Conservation (phyloP, 2,888 invertebrate species). For the Nomada ruficornis region DNA sequence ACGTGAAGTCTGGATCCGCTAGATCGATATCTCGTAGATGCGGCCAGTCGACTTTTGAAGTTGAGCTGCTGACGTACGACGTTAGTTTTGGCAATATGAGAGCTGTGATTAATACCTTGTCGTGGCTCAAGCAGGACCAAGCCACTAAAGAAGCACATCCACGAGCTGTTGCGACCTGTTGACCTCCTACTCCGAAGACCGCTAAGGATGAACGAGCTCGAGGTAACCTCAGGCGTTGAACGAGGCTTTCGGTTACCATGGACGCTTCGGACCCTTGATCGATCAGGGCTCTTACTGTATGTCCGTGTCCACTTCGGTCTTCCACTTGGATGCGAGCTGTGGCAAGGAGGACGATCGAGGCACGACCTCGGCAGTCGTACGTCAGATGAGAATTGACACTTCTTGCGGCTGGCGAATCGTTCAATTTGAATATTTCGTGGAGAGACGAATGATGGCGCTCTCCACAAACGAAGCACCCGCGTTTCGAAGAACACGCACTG, state of each 20-base stretch:
- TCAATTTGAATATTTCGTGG: neutral
- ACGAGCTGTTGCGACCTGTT: neutral
- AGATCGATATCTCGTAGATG: neutral
- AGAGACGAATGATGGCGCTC: neutral
- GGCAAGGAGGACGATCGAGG: neutral
- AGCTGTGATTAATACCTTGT: neutral
- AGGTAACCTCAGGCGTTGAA: conserved; percentile 2
- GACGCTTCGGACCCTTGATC: conserved; percentile 7
- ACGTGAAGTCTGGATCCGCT: neutral
- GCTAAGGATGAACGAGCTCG: neutral
- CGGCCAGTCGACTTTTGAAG: neutral
- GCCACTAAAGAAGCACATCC: neutral
- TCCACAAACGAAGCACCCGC: neutral
- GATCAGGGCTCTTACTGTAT: conserved; percentile 5
- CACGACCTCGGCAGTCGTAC: neutral
- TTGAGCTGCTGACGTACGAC: neutral
- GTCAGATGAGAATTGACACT: neutral
- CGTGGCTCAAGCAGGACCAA: neutral
- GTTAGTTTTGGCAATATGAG: conserved; percentile 11
- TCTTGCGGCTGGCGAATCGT: neutral
- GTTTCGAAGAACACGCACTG: no score
- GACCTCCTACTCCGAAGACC: neutral
- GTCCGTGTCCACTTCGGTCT: neutral
- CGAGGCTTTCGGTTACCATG: conserved; percentile 18
- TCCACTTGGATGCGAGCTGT: neutral